These are phyloP conservation scores for Exocentrus adspersus DNA, from an alignment of 2,888 invertebrate species.

Conservation along the genomic window DNA sequence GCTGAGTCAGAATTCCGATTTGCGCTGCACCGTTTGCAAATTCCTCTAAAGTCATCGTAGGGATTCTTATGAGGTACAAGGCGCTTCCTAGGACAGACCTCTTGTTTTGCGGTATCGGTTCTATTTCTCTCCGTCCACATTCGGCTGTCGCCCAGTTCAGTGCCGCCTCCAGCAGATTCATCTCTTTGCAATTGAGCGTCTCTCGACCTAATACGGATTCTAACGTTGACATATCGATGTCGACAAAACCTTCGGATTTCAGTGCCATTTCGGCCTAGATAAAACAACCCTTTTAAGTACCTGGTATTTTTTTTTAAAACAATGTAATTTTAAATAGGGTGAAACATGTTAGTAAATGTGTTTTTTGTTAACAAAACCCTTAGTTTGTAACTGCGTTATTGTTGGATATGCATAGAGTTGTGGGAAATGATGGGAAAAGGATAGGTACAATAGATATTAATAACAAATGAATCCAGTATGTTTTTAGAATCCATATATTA, in stretches of 20 bases:
- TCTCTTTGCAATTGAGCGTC: constrained; percentile 94
- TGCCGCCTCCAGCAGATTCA: constrained; percentile 89
- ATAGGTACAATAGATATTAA: constrained; percentile 42
- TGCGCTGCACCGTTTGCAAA: constrained; percentile 96
- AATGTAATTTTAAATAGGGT: neutral
- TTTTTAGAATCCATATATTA: constrained; percentile 62
- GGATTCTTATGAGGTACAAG: constrained; percentile 89
- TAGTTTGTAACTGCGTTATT: constrained; percentile 5
- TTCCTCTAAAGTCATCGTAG: constrained; percentile 92
- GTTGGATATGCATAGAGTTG: constrained; percentile 33
- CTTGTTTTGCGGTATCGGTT: constrained; percentile 82
- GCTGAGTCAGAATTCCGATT: constrained; percentile 88
- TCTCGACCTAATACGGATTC: constrained; percentile 92
- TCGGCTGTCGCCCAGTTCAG: constrained; percentile 94
- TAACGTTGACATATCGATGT: constrained; percentile 93
- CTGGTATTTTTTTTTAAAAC: neutral
- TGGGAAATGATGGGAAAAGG: constrained; percentile 31
- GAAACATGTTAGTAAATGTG: neutral
- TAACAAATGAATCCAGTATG: constrained; percentile 37
- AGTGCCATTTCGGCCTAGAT: constrained; percentile 93
- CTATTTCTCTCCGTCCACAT: constrained; percentile 84
- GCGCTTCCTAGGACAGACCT: constrained; percentile 79
- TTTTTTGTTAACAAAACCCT: no score
- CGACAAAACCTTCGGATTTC: constrained; percentile 94
- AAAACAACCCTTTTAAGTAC: constrained; percentile 13